phyloP scores from a whole-genome alignment of 2,113 vertebrate species.

The Chionodraco myersi region DNA sequence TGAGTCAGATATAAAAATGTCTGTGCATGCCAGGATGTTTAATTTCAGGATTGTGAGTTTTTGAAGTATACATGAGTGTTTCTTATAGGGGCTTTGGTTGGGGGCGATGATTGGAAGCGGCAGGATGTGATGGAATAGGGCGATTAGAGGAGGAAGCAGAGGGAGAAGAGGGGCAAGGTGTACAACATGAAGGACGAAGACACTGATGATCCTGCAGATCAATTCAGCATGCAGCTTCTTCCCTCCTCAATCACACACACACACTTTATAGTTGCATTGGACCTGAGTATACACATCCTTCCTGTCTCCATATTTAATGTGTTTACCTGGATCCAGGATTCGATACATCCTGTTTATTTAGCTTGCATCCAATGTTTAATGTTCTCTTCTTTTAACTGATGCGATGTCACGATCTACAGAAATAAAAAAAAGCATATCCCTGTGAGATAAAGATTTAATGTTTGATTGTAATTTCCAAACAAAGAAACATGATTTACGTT shows the following conservation, averaged over 20 bases:
- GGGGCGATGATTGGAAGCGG: constrained; percentile 50
- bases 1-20: constrained; percentile 40
- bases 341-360: neutral
- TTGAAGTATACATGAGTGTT: constrained; percentile 29
- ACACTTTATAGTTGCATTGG: neutral
- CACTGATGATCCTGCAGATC: constrained; percentile 23
- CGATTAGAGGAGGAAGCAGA: constrained; percentile 32
- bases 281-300: neutral
- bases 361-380: neutral
- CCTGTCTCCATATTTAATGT: neutral
- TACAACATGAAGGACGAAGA: constrained; percentile 20
- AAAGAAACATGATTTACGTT: neutral
- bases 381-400: neutral
- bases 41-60: constrained; percentile 44
- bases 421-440: constrained; percentile 15
- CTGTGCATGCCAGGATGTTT: constrained; percentile 31
- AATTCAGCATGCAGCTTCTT: neutral
- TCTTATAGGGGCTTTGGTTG: constrained; percentile 36
- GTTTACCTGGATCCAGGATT: neutral
- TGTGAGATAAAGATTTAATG: constrained; percentile 5
- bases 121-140: constrained; percentile 50
- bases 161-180: constrained; percentile 43
- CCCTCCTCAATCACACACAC: neutral
- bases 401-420: constrained; percentile 9
- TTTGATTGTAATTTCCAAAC: neutral